Evolutionary conservation across 2,888 invertebrate genomes (phyloP).

Genomic region (Brachypterus glaber): DNA sequence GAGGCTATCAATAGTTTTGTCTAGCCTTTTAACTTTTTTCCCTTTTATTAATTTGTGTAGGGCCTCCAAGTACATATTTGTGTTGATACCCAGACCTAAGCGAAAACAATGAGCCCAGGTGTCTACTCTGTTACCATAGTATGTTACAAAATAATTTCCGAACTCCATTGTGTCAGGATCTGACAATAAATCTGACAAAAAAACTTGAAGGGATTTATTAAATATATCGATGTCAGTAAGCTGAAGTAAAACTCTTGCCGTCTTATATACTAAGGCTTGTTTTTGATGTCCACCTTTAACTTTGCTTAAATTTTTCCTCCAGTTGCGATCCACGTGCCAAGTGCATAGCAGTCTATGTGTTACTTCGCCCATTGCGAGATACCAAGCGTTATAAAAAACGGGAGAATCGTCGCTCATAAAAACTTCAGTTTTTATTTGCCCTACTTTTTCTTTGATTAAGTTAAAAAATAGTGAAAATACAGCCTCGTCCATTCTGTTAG

Average conservation of each 20-base stretch:
- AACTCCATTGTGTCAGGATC: conserved; percentile 17
- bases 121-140: conserved; percentile 15
- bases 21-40: conserved; percentile 13
- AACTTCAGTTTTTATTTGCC: background rate
- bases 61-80: conserved; percentile 22
- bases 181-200: background rate
- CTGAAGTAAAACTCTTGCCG: conserved; percentile 1
- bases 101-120: conserved; percentile 21
- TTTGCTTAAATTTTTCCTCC: background rate
- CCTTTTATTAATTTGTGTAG: conserved; percentile 20
- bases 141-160: conserved; percentile 17
- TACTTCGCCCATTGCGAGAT: conserved; percentile 13
- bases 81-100: conserved; percentile 15
- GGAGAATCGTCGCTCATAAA: conserved; percentile 22
- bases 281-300: conserved; percentile 1
- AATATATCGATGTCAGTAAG: background rate
- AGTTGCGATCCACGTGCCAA: conserved; percentile 9
- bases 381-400: conserved; percentile 21
- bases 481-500: conserved; percentile 12
- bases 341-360: background rate
- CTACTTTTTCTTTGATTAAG: conserved; percentile 1
- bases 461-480: background rate
- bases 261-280: conserved; percentile 7
- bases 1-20: conserved; percentile 11
- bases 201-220: conserved; percentile 2